Conservation (phyloP, 2,888 invertebrate genomes). For the Tetragonisca angustula region DNA sequence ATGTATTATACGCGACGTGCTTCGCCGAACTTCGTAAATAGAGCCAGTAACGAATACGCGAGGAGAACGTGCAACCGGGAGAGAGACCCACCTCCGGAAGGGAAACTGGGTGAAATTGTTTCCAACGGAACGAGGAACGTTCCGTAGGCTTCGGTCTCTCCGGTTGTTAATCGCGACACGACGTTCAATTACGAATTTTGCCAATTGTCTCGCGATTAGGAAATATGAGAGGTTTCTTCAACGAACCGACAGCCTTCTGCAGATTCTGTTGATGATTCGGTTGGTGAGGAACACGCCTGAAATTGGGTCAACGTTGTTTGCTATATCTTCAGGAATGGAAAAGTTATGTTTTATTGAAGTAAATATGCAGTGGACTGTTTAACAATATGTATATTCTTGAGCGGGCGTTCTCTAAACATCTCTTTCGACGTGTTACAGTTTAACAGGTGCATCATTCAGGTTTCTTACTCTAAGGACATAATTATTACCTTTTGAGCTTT, state of each 20-base stretch:
- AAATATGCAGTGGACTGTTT: too few species aligned
- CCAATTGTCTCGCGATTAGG: neutral
- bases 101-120: slow-evolving; percentile 53
- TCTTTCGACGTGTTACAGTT: too few species aligned
- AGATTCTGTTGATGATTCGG: too few species aligned
- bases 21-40: slow-evolving; percentile 60
- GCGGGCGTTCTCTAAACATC: too few species aligned
- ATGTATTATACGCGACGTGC: slow-evolving; percentile 60
- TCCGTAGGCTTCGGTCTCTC: neutral
- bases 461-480: too few species aligned
- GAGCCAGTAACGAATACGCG: slow-evolving; percentile 55
- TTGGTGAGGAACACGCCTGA: too few species aligned
- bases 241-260: neutral
- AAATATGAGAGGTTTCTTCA: neutral
- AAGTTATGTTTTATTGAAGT: too few species aligned
- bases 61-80: slow-evolving; percentile 23
- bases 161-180: neutral
- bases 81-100: neutral
- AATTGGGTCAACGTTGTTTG: too few species aligned
- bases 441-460: too few species aligned
- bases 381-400: too few species aligned
- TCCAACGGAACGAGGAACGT: neutral
- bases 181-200: slow-evolving; percentile 26
- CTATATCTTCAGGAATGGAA: neutral
- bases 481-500: too few species aligned